Conservation (phyloP, 1,140 invertebrate species). For the Atta cephalotes region DNA sequence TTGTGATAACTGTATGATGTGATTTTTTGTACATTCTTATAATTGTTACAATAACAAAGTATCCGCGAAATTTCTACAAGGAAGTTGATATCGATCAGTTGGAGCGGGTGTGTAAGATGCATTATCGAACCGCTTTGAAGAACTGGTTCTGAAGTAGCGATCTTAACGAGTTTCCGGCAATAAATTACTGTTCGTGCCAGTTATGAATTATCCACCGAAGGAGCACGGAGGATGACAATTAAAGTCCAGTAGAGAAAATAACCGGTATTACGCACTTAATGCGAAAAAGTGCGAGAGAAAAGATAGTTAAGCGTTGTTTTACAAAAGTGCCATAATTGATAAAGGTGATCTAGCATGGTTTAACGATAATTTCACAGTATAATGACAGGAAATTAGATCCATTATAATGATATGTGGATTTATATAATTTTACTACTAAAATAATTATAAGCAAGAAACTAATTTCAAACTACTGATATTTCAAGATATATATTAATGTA, state of each 20-base stretch:
- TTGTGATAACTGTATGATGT: background rate
- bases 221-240: constrained; percentile 53
- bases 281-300: constrained; percentile 43
- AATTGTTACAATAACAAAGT: constrained; percentile 24
- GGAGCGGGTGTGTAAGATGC: constrained; percentile 35
- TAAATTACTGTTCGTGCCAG: constrained; percentile 55
- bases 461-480: background rate
- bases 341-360: constrained; percentile 5
- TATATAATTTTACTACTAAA: background rate
- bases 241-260: constrained; percentile 54
- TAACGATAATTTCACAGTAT: constrained; percentile 12
- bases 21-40: background rate
- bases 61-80: background rate
- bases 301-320: constrained; percentile 30
- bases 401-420: background rate
- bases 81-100: constrained; percentile 46
- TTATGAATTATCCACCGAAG: constrained; percentile 54
- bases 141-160: constrained; percentile 58
- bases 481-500: background rate
- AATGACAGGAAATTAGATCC: constrained; percentile 34
- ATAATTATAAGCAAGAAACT: background rate
- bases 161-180: constrained; percentile 61
- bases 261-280: constrained; percentile 53
- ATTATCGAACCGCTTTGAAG: constrained; percentile 42
- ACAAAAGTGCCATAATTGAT: constrained; percentile 29